phyloP scores from a whole-genome alignment of 2,888 invertebrate genomes.

The Synanthedon vespiformis region DNA sequence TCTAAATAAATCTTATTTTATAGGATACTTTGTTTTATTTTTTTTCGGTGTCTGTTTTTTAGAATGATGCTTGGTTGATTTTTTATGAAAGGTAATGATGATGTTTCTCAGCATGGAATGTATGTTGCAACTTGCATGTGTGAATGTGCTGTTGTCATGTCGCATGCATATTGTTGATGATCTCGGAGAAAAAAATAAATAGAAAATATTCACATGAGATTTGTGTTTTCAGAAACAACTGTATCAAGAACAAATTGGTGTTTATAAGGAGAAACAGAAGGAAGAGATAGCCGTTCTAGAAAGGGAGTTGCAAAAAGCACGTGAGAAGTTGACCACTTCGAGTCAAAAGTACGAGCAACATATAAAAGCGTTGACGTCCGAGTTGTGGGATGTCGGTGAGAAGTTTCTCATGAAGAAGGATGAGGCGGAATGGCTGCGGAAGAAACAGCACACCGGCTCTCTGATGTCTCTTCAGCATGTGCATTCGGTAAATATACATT shows the following conservation, averaged over 20 bases:
- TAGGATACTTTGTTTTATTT: slow-evolving; percentile 58
- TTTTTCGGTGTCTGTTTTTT: slow-evolving; percentile 15
- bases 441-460: slow-evolving; percentile 45
- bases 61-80: too few relatives aligned
- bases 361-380: slow-evolving; percentile 59
- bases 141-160: neutral
- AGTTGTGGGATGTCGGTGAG: slow-evolving; percentile 73
- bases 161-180: neutral
- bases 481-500: slow-evolving; percentile 33
- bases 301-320: slow-evolving; percentile 62
- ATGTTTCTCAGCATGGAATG: too few relatives aligned
- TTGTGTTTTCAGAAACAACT: slow-evolving; percentile 63
- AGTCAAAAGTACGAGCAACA: slow-evolving; percentile 47
- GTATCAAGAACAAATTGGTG: slow-evolving; percentile 73
- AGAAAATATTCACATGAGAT: too few relatives aligned
- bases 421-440: slow-evolving; percentile 63
- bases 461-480: slow-evolving; percentile 59
- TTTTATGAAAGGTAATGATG: too few relatives aligned
- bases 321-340: slow-evolving; percentile 54
- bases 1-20: slow-evolving; percentile 41
- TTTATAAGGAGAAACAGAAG: slow-evolving; percentile 58
- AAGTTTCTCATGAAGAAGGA: slow-evolving; percentile 69
- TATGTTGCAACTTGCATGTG: neutral
- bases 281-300: slow-evolving; percentile 63
- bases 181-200: too few relatives aligned